Conservation (phyloP, 2,113 vertebrate species). For the Colistium nudipinnis region DNA sequence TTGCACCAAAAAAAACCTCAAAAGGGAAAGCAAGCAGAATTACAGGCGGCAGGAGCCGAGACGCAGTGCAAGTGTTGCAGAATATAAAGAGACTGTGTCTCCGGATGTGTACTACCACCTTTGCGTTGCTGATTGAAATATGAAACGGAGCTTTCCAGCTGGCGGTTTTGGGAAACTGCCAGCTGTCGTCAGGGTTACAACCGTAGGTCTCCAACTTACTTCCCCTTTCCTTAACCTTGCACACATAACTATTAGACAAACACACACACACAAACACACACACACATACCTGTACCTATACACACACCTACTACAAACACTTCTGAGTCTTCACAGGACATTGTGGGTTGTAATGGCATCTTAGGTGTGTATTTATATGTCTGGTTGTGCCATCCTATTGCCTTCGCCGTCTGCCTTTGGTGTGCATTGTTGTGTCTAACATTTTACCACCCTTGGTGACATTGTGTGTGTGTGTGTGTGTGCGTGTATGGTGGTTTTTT, state of each 20-base stretch:
- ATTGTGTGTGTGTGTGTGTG: not conserved
- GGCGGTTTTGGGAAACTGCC: not conserved
- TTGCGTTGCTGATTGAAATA: slow-evolving; percentile 17
- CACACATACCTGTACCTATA: not conserved
- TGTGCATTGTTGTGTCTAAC: no score
- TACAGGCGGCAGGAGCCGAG: no score
- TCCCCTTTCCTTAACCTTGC: no score
- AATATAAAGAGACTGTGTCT: no score
- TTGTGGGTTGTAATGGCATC: not conserved
- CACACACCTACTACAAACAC: not conserved
- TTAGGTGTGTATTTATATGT: not conserved
- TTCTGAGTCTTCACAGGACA: not conserved
- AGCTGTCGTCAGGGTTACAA: not conserved
- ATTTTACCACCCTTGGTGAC: no score
- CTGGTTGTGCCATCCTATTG: no score
- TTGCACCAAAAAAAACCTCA: no score
- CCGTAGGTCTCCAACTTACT: not conserved
- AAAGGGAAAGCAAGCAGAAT: no score
- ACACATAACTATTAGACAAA: no score
- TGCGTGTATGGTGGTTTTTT: not conserved
- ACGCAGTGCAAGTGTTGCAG: no score
- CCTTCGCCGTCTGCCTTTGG: no score
- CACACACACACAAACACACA: not conserved
- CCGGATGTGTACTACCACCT: not conserved
- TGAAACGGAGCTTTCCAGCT: slow-evolving; percentile 12